These are phyloP conservation scores for Plectropomus leopardus DNA, from an alignment of 2,113 vertebrate species.

Conservation along the genomic window DNA sequence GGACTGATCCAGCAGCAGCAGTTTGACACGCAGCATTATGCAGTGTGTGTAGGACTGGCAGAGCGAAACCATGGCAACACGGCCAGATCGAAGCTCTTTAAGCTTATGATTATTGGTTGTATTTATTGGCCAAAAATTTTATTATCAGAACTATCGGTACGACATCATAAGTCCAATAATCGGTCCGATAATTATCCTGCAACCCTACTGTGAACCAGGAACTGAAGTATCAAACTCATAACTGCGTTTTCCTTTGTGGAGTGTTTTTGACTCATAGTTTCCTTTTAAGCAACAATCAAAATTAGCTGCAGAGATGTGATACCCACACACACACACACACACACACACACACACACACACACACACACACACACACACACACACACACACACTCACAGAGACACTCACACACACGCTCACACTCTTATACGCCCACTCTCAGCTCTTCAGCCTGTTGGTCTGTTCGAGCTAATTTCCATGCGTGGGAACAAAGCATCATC, in stretches of 20 bases:
- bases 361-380: slow-evolving; percentile 54
- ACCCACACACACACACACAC: slow-evolving; percentile 32
- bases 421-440: slow-evolving; percentile 53
- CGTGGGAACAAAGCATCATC: slow-evolving; percentile 72
- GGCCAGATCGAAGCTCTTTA: too few relatives aligned
- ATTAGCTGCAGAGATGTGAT: neutral
- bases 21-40: too few relatives aligned
- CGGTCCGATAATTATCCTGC: too few relatives aligned
- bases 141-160: too few relatives aligned
- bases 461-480: slow-evolving; percentile 63
- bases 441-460: slow-evolving; percentile 54
- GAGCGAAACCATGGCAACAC: too few relatives aligned
- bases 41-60: too few relatives aligned
- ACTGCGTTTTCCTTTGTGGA: neutral
- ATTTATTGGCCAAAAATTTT: too few relatives aligned
- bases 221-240: neutral
- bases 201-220: too few relatives aligned
- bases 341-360: slow-evolving; percentile 41
- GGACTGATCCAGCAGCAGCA: too few relatives aligned
- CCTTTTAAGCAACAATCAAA: slow-evolving; percentile 28
- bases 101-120: too few relatives aligned
- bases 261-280: slow-evolving; percentile 2
- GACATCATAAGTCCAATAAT: too few relatives aligned
- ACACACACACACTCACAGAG: slow-evolving; percentile 33
- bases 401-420: slow-evolving; percentile 41